These are phyloP conservation scores for Benthosema pterotum DNA, from an alignment of 2,797 vertebrate species.

Conservation along the genomic window DNA sequence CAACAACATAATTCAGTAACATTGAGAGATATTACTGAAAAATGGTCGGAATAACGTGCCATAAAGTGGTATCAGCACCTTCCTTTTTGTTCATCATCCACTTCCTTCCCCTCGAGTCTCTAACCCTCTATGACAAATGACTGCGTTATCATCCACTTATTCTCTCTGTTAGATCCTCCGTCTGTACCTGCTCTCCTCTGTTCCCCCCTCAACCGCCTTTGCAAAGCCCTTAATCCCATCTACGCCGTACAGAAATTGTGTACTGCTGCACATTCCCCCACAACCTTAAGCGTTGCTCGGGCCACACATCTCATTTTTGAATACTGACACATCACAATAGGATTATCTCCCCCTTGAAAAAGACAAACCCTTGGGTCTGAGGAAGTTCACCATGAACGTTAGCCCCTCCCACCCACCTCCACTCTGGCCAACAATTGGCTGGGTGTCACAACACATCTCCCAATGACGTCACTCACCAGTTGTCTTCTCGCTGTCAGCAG, in stretches of 20 bases:
- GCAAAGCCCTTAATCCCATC: constrained; percentile 59
- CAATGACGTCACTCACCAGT: constrained; percentile 70
- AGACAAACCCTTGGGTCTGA: constrained; percentile 8
- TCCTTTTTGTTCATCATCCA: constrained; percentile 23
- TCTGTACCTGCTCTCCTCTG: constrained; percentile 32
- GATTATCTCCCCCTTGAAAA: constrained; percentile 8
- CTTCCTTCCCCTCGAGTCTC: constrained; percentile 38
- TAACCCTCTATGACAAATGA: constrained; percentile 40
- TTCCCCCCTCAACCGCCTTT: constrained; percentile 31
- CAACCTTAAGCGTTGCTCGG: constrained; percentile 18
- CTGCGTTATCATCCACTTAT: constrained; percentile 47
- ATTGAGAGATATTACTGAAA: no score
- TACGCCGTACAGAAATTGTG: constrained; percentile 47
- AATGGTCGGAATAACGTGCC: no score
- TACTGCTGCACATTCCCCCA: constrained; percentile 40
- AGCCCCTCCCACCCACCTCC: not conserved
- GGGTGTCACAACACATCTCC: constrained; percentile 5
- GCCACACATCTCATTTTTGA: constrained; percentile 21
- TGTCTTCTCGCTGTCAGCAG: constrained; percentile 82
- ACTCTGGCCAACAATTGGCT: not conserved
- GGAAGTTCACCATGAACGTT: constrained; percentile 5
- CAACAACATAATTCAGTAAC: no score
- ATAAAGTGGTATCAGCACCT: no score
- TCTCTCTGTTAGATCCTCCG: constrained; percentile 24
- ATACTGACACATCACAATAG: constrained; percentile 4